A percentile compares a stretch with the other conserved stretches of the same genome.
These are phyloP conservation scores for Spilosoma lubricipeda DNA, from an alignment of 2,888 invertebrate genomes.

Conservation along the genomic window DNA sequence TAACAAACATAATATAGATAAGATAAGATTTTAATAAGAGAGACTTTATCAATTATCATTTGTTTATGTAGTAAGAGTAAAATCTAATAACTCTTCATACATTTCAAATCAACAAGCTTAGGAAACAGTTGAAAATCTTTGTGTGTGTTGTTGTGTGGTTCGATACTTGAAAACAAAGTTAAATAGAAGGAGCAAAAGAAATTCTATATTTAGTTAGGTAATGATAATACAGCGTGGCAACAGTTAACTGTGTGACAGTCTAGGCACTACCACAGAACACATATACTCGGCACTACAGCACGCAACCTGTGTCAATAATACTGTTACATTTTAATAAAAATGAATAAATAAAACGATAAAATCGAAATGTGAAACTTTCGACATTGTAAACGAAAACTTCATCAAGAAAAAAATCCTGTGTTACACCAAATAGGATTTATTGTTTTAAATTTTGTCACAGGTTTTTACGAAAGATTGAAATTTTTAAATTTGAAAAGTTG, in stretches of 20 bases:
- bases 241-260: slow-evolving; percentile 1
- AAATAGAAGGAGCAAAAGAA: background rate
- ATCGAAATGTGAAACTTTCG: background rate
- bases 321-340: background rate
- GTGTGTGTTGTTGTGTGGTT: no score
- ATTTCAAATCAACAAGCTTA: no score
- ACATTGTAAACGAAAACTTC: background rate
- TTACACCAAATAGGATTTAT: no score
- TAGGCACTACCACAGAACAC: background rate
- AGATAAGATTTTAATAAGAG: no score
- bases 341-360: background rate
- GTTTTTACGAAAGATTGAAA: background rate
- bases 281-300: background rate
- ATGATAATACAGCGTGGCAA: background rate
- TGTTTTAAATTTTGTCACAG: no score
- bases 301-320: slow-evolving; percentile 6
- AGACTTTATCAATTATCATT: no score
- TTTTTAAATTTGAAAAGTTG: background rate
- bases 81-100: no score
- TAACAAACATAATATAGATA: no score
- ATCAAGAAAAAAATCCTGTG: no score
- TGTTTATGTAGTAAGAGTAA: no score
- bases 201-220: background rate
- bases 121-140: no score
- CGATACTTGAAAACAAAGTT: background rate